A percentile compares a stretch with the other conserved stretches of the same genome.
Conservation (phyloP, 2,113 vertebrate genomes). For the Mesitornis unicolor region DNA sequence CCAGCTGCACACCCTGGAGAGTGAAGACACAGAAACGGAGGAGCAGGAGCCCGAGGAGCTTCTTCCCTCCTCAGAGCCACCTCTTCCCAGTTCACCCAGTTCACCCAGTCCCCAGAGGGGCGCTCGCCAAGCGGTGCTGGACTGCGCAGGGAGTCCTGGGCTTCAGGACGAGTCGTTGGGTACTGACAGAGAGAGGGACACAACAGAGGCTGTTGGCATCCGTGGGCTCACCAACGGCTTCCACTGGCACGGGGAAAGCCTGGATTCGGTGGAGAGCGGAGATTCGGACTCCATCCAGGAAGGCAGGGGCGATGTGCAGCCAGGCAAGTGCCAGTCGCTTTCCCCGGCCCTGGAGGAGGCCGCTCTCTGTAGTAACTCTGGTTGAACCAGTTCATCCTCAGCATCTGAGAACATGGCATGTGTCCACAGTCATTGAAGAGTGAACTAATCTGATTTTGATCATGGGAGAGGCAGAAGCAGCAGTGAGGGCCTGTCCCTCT, state of each 20-base stretch:
- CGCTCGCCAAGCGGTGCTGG: not conserved
- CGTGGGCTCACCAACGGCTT: slow-evolving; percentile 80
- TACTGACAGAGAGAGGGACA: not conserved
- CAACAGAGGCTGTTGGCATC: slow-evolving; percentile 5
- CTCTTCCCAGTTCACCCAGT: not conserved
- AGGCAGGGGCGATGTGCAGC: slow-evolving; percentile 32
- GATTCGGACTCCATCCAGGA: slow-evolving; percentile 52
- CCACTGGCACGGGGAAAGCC: slow-evolving; percentile 59
- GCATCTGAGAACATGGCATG: slow-evolving; percentile 70
- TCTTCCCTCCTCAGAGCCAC: not conserved
- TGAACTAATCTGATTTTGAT: not conserved
- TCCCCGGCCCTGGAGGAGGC: slow-evolving; percentile 4
- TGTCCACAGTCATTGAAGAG: slow-evolving; percentile 68
- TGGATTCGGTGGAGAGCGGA: slow-evolving; percentile 64
- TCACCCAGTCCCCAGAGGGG: not conserved
- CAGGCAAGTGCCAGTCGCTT: slow-evolving; percentile 59
- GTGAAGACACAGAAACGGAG: not conserved
- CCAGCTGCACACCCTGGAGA: slow-evolving; percentile 55
- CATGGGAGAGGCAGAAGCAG: slow-evolving; percentile 21
- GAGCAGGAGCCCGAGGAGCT: not conserved
- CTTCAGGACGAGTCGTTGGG: not conserved
- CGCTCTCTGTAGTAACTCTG: slow-evolving; percentile 69
- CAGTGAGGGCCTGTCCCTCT: not conserved
- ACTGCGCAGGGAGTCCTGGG: not conserved
- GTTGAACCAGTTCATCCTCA: slow-evolving; percentile 80